phyloP scores from a whole-genome alignment of 2,797 vertebrate genomes.

The Echiichthys vipera region DNA sequence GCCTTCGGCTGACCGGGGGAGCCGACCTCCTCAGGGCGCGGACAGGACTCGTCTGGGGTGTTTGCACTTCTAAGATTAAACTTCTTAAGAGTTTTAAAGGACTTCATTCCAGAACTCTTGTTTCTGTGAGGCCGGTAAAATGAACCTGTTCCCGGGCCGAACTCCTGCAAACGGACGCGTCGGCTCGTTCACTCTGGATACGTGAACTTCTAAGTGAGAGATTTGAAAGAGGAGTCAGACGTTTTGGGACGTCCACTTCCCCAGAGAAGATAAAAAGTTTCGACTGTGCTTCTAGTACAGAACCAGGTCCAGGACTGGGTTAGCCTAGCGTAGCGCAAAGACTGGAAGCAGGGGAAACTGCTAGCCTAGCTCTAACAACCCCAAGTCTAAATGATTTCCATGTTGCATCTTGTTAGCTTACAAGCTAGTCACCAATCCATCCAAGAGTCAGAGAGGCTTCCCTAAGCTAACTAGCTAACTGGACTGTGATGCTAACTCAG shows the following conservation, averaged over 20 bases:
- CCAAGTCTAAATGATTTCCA: neutral
- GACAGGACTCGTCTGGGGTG: neutral
- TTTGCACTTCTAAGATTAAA: too few relatives aligned
- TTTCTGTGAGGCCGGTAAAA: conserved; percentile 3
- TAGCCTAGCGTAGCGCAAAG: conserved; percentile 16
- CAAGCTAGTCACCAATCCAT: neutral
- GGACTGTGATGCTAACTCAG: too few relatives aligned
- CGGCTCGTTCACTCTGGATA: neutral
- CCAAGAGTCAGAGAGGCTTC: too few relatives aligned
- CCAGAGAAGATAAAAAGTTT: neutral
- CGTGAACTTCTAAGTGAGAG: neutral
- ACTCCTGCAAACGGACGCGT: neutral
- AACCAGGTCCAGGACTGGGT: neutral
- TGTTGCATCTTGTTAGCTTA: neutral
- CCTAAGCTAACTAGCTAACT: neutral
- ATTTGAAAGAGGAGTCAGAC: neutral
- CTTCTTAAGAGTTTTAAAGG: too few relatives aligned
- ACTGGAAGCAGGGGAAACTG: neutral
- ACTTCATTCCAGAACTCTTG: conserved; percentile 21
- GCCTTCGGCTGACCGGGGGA: conserved; percentile 75
- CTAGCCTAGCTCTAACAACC: neutral
- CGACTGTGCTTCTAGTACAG: too few relatives aligned
- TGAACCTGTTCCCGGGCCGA: neutral
- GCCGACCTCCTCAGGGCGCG: neutral
- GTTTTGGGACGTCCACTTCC: neutral